These are phyloP conservation scores for Hydractinia echinata DNA, from an alignment of 30 jellyfish, hydroid and myxozoan species.

Conservation along the genomic window DNA sequence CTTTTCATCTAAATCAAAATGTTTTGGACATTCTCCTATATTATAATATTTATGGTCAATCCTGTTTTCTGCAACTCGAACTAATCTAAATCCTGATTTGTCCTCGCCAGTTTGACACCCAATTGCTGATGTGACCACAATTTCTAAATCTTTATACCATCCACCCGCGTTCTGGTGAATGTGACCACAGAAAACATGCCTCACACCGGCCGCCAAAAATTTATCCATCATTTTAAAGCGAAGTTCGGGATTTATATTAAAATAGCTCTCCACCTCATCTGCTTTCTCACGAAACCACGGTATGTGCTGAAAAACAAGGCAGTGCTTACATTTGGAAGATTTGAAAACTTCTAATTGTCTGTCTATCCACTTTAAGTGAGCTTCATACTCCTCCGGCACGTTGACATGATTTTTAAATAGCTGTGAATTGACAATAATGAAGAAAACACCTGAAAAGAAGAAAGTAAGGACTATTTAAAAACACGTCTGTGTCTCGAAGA, in stretches of 20 bases:
- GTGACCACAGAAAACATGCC: slow-evolving; percentile 86
- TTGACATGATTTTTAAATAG: slow-evolving; percentile 47
- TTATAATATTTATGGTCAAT: slow-evolving; percentile 77
- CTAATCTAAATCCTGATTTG: slow-evolving; percentile 85
- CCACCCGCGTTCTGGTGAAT: slow-evolving; percentile 96
- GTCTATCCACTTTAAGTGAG: slow-evolving; percentile 78
- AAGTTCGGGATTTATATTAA: slow-evolving; percentile 45
- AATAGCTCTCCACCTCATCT: slow-evolving; percentile 79
- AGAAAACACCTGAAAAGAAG: slow-evolving; percentile 54
- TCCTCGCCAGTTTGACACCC: slow-evolving; percentile 93
- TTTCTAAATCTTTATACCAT: slow-evolving; percentile 61
- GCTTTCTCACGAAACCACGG: slow-evolving; percentile 72
- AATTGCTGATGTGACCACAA: slow-evolving; percentile 79
- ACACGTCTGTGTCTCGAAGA: too few species aligned
- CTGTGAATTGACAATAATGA: slow-evolving; percentile 72
- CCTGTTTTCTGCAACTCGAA: slow-evolving; percentile 59
- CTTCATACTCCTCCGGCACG: slow-evolving; percentile 43
- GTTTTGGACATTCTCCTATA: slow-evolving; percentile 29
- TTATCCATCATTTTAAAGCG: slow-evolving; percentile 38
- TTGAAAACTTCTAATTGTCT: slow-evolving; percentile 55
- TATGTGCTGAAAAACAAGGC: slow-evolving; percentile 77
- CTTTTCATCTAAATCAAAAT: slow-evolving; percentile 1
- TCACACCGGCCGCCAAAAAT: slow-evolving; percentile 61
- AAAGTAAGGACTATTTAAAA: neutral
- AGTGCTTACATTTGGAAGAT: slow-evolving; percentile 42